Evolutionary conservation across 2,113 vertebrate genomes (phyloP).

Genomic region (Nannospalax galili): DNA sequence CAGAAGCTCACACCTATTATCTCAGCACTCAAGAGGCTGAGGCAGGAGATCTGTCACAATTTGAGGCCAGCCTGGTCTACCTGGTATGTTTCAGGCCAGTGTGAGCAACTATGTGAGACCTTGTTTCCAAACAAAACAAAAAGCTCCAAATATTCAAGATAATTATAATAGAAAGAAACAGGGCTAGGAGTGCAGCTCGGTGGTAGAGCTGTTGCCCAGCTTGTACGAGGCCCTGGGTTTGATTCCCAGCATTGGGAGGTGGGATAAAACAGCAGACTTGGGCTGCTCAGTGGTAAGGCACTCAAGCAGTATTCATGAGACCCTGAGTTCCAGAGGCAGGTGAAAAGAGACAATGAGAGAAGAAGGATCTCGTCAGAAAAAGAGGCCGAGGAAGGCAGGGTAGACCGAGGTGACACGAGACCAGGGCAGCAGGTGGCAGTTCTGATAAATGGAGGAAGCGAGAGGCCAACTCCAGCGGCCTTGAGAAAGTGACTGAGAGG

Average conservation of each 20-base stretch:
- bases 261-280: neutral
- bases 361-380: neutral
- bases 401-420: neutral
- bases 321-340: too few species aligned
- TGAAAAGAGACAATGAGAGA: too few species aligned
- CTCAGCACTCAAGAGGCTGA: neutral
- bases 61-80: neutral
- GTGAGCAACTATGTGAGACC: neutral
- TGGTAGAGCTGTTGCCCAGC: neutral
- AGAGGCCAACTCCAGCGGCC: neutral
- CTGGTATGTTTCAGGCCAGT: neutral
- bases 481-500: neutral
- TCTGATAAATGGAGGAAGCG: too few species aligned
- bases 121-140: neutral
- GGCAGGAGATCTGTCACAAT: too few species aligned
- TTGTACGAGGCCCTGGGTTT: neutral
- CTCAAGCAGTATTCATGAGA: neutral
- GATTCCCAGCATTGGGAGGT: neutral
- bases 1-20: neutral
- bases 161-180: too few species aligned
- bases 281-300: neutral
- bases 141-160: too few species aligned
- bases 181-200: too few species aligned
- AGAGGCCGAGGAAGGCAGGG: neutral
- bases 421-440: neutral